Percentiles rank a stretch among this genome's conserved stretches.
These are phyloP conservation scores for Brachionus rotundiformis DNA, from an alignment of 1,140 invertebrate species.

Conservation along the genomic window DNA sequence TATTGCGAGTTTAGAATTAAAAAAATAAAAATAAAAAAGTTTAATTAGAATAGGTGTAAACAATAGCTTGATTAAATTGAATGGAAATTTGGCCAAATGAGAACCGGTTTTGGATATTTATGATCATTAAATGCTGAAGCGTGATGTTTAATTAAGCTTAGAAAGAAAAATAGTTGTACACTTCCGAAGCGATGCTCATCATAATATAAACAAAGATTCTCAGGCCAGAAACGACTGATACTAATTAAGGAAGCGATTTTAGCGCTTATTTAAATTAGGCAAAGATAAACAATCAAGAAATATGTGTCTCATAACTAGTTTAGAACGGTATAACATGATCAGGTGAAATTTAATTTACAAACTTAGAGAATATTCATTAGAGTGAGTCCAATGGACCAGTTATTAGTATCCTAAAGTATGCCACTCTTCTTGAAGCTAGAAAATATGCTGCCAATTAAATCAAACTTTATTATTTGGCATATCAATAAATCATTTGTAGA, in stretches of 20 bases:
- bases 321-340: constrained; percentile 29
- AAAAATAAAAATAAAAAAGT: background rate
- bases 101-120: background rate
- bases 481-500: constrained; percentile 11
- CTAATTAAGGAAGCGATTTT: constrained; percentile 10
- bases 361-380: too few relatives aligned
- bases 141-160: background rate
- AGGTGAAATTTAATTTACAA: constrained; percentile 35
- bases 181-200: constrained; percentile 1
- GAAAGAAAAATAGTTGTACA: background rate
- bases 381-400: background rate
- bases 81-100: background rate
- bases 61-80: background rate
- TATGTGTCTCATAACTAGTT: constrained; percentile 14
- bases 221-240: constrained; percentile 1
- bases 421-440: background rate
- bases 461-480: background rate
- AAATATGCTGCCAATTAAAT: constrained; percentile 21
- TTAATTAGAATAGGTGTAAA: background rate
- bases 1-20: background rate
- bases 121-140: background rate
- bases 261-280: constrained; percentile 1
- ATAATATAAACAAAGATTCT: background rate
- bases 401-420: constrained; percentile 28
- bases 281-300: background rate